Base-by-base conservation (phyloP, 2,888 invertebrate species). In the Bimastos eiseni region DNA sequence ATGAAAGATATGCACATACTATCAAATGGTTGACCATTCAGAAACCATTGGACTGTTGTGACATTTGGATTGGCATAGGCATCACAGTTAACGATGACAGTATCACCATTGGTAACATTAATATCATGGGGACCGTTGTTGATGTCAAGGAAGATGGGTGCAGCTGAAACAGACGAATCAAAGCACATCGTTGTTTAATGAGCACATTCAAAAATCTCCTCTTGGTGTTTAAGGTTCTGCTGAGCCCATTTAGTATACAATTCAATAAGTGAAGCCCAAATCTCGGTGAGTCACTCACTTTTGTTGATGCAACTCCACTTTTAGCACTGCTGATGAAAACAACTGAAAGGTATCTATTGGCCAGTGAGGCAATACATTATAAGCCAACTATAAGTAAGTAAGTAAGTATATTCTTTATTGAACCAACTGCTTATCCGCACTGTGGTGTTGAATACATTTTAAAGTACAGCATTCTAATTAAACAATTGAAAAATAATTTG, bases 31-130 rank as follows among this genome's bases (percentile, higher is more conserved):
- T 44, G 49, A 34, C 89, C 91, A 44, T 91, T 90, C 89, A 55
- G 41, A 55, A 33, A 89, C 91, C 90, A 91, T 3, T 36, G 15
- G 41, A 91, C 89, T 37, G 49, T 88, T 37, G 49, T 88, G 33
- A 86, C 91, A 30, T n/a, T 30, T 19, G 92, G 92, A 24, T 88
- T 83, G 13, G 91, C 91, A 38, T 55, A 88, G 24, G 89, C 70
- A 36, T 90, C n/a, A 49, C 92, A 91, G 30, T 49, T 88, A 37
- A 92, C 90, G 30, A 88, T 55, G 19, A 89, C 90, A 34, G 21
- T 90, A 30, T 91, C 90, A 34, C 90, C 90, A 21, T 89, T 89
- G 11, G 91, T 92, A 15, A 89, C 92, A 86, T 91, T 91, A 33
- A 90, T 83, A 83, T 92, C 90, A 36, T 24, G n/a, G 41, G 89